Evolutionary conservation across 2,113 vertebrate genomes (phyloP).

Genomic region (Baryphthengus martii): DNA sequence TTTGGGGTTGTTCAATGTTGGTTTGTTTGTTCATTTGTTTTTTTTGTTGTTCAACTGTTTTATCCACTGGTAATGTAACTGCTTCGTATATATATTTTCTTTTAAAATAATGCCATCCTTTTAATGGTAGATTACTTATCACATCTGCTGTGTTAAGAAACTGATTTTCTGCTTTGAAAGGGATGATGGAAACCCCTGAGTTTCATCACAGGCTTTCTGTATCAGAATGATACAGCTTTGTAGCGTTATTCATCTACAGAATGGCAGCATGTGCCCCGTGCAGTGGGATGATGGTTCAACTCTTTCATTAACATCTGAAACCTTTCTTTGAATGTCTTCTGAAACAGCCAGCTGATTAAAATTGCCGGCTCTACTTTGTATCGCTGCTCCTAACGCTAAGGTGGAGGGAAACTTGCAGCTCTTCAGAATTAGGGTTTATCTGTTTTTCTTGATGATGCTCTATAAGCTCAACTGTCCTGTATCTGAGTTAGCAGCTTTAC

Average conservation of each 20-base stretch:
- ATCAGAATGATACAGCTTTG: not conserved
- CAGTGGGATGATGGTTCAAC: not conserved
- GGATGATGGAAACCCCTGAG: not conserved
- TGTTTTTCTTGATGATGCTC: not conserved
- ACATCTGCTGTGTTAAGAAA: not conserved
- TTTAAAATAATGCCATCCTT: not conserved
- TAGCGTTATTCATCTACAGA: not conserved
- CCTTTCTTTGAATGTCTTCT: not conserved
- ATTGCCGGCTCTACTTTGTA: not conserved
- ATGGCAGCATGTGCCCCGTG: not conserved
- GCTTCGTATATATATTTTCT: not conserved
- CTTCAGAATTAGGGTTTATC: not conserved
- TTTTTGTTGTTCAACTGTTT: fast-evolving
- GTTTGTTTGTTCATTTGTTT: too few species aligned
- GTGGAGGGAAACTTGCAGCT: not conserved
- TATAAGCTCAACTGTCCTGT: not conserved
- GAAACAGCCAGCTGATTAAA: not conserved
- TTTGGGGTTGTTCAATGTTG: not conserved
- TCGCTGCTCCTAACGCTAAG: not conserved
- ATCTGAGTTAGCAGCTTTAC: not conserved
- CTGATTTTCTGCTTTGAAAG: not conserved
- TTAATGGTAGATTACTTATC: not conserved
- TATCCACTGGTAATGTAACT: not conserved
- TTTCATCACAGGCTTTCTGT: not conserved
- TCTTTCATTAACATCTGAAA: not conserved